Evolutionary conservation across 1,140 invertebrate species (phyloP).

Genomic region (Charaxes varanes): DNA sequence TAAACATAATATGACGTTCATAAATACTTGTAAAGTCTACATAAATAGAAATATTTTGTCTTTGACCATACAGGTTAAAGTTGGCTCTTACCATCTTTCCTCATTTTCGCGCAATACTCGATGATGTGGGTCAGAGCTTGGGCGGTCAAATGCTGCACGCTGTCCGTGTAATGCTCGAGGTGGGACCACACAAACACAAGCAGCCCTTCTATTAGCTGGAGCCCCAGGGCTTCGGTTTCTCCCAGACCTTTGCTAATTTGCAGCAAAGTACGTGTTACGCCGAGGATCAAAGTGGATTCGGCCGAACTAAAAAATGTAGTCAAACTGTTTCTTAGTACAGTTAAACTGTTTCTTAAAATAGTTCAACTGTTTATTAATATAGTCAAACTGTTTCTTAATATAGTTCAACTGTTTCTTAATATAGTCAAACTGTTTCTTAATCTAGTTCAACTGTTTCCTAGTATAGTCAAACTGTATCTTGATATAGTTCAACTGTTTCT

Average conservation of each 20-base stretch:
- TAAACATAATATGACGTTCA: no score
- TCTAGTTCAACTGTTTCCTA: no score
- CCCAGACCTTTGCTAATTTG: constrained; percentile 40
- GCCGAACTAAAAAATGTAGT: constrained; percentile 33
- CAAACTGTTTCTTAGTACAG: neutral
- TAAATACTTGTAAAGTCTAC: no score
- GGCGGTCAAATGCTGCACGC: constrained; percentile 72
- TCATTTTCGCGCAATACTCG: constrained; percentile 38
- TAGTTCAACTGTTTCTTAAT: no score
- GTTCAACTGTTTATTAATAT: no score
- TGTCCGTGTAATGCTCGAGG: constrained; percentile 75
- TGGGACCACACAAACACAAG: constrained; percentile 62
- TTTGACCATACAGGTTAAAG: no score
- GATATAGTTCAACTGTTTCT: no score
- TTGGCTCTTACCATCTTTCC: constrained; percentile 42
- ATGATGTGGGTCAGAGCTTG: constrained; percentile 60
- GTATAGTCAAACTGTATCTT: no score
- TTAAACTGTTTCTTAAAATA: neutral
- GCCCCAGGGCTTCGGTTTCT: constrained; percentile 12
- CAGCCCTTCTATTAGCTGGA: constrained; percentile 31
- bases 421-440: no score
- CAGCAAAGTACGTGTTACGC: constrained; percentile 42
- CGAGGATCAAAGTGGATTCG: constrained; percentile 49
- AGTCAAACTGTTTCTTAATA: no score
- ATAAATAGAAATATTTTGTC: no score